These are phyloP conservation scores for Cyrtonyx montezumae DNA, from an alignment of 2,113 vertebrate species.

Conservation along the genomic window DNA sequence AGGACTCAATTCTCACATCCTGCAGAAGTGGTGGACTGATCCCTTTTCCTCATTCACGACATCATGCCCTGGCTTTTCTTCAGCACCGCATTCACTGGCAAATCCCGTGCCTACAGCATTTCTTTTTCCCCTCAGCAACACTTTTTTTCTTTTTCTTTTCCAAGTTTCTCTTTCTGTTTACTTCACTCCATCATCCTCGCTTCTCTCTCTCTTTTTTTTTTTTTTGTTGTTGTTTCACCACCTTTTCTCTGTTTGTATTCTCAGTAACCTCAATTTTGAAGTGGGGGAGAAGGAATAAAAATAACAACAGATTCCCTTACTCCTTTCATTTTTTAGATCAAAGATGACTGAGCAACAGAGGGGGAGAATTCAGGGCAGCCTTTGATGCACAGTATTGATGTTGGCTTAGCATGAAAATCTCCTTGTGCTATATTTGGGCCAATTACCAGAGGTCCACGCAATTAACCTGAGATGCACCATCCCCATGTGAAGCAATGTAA, in stretches of 20 bases:
- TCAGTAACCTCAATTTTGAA: constrained; percentile 16
- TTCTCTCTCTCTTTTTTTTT: background rate
- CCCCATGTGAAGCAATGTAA: constrained; percentile 27
- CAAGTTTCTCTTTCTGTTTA: background rate
- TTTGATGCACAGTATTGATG: constrained; percentile 67
- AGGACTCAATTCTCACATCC: background rate
- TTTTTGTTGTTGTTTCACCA: background rate
- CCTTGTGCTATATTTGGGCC: constrained; percentile 51
- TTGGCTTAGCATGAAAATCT: constrained; percentile 68
- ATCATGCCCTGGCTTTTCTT: background rate
- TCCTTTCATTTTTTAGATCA: constrained; percentile 68
- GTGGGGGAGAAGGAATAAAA: constrained; percentile 43
- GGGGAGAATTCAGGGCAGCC: constrained; percentile 55
- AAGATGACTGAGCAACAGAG: constrained; percentile 54
- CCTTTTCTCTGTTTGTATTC: constrained; percentile 45
- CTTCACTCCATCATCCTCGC: background rate
- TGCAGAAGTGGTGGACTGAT: background rate
- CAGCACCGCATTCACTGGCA: background rate
- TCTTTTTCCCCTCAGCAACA: background rate
- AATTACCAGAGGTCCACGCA: constrained; percentile 53
- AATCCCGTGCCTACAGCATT: background rate
- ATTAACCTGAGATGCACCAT: constrained; percentile 52
- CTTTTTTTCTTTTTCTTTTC: background rate
- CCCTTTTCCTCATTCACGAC: background rate
- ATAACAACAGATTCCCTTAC: constrained; percentile 56